Conservation (phyloP, 2,113 vertebrate species). For the Synchiropus splendidus region DNA sequence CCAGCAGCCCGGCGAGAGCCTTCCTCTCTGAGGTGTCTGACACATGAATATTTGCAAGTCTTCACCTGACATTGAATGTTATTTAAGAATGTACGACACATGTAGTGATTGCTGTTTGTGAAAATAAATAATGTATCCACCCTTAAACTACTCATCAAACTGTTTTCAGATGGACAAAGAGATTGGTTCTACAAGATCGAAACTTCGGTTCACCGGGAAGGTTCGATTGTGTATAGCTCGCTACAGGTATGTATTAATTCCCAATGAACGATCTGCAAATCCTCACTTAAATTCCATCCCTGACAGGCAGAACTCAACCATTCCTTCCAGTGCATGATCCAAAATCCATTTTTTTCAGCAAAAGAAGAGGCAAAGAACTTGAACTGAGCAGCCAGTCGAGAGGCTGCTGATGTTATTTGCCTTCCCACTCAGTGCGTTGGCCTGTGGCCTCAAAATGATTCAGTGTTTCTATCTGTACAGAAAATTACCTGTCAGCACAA, state of each 20-base stretch:
- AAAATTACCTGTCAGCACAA: slow-evolving; percentile 47
- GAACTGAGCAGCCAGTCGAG: slow-evolving; percentile 4
- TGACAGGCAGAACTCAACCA: too few relatives aligned
- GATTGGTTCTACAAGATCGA: slow-evolving; percentile 74
- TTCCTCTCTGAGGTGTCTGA: slow-evolving; percentile 77
- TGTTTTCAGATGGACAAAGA: slow-evolving; percentile 87
- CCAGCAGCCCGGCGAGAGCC: slow-evolving; percentile 71
- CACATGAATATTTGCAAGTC: not conserved
- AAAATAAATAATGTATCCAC: not conserved
- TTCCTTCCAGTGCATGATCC: too few relatives aligned
- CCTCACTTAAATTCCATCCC: too few relatives aligned
- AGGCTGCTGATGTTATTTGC: slow-evolving; percentile 16
- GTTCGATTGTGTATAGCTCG: slow-evolving; percentile 92
- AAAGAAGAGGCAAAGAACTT: slow-evolving; percentile 4
- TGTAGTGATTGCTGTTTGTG: not conserved
- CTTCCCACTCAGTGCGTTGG: slow-evolving; percentile 14
- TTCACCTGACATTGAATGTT: too few relatives aligned
- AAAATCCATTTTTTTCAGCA: not conserved
- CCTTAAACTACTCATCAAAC: too few relatives aligned
- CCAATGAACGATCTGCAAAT: too few relatives aligned
- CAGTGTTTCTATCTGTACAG: slow-evolving; percentile 33
- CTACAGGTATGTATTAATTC: slow-evolving; percentile 75
- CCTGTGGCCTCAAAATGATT: slow-evolving; percentile 36
- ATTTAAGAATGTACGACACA: too few relatives aligned
- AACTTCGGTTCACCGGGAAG: slow-evolving; percentile 86